These are phyloP conservation scores for Trichonephila clavipes DNA, from an alignment of 1,140 invertebrate genomes.

Conservation along the genomic window DNA sequence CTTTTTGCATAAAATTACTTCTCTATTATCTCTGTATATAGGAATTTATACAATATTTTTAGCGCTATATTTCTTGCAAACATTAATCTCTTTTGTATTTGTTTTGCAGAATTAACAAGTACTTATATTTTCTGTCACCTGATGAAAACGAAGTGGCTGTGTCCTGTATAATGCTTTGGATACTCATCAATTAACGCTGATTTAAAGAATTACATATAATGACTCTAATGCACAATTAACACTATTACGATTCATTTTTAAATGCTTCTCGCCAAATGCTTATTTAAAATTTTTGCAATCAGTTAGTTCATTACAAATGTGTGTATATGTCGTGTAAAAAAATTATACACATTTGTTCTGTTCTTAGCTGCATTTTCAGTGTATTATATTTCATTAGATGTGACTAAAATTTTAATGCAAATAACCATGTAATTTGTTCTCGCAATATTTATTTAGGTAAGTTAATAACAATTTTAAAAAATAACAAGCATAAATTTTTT, in stretches of 20 bases:
- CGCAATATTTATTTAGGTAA: conserved; percentile 4
- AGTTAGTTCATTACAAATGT: neutral
- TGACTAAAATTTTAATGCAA: conserved; percentile 1
- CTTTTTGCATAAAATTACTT: neutral
- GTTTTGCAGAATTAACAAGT: conserved; percentile 78
- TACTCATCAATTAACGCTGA: conserved; percentile 35
- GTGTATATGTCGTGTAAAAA: neutral
- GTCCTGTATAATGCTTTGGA: conserved; percentile 49
- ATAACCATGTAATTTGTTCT: neutral
- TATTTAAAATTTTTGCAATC: neutral
- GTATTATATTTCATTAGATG: neutral
- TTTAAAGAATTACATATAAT: neutral
- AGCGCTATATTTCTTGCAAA: neutral
- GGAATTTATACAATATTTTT: neutral
- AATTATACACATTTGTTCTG: neutral
- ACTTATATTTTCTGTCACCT: conserved; percentile 51
- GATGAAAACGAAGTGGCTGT: conserved; percentile 20
- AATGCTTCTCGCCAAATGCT: neutral
- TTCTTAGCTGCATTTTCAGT: neutral
- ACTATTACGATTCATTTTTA: neutral
- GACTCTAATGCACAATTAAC: conserved; percentile 8
- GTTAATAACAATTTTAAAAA: neutral
- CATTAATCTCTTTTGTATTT: conserved; percentile 70
- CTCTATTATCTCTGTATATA: neutral
- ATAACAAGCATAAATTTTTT: neutral